A percentile compares a stretch with the other conserved stretches of the same genome.
These are phyloP conservation scores for Zosterops hypoxanthus DNA, from an alignment of 2,113 vertebrate genomes.

Conservation along the genomic window DNA sequence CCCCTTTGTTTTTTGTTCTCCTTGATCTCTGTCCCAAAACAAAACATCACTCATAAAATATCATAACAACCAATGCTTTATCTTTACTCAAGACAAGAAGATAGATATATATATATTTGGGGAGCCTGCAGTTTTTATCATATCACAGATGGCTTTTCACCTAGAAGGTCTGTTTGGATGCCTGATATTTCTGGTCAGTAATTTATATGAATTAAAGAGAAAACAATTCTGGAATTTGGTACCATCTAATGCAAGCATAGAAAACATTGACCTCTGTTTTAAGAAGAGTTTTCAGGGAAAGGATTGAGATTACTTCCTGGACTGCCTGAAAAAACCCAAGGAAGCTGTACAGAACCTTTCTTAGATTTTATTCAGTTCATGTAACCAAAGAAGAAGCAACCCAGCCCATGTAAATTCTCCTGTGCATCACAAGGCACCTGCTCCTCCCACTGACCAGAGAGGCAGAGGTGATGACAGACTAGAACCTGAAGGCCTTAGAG, in stretches of 20 bases:
- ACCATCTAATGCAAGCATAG: neutral
- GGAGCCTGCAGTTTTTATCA: neutral
- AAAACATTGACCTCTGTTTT: neutral
- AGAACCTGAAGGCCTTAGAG: neutral
- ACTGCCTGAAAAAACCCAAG: neutral
- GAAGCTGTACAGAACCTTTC: neutral
- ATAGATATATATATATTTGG: neutral
- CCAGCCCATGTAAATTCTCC: neutral
- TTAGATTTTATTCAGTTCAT: neutral
- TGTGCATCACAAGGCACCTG: accelerated
- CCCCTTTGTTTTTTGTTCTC: neutral
- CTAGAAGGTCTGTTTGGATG: neutral
- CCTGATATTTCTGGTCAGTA: neutral
- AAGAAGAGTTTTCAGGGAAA: neutral
- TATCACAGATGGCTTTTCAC: neutral
- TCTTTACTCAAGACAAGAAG: neutral
- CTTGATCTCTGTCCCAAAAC: neutral
- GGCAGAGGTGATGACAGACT: neutral
- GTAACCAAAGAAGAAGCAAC: neutral
- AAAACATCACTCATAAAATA: neutral
- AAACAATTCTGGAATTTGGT: neutral
- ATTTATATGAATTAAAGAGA: neutral
- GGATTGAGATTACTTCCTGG: neutral
- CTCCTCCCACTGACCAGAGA: neutral
- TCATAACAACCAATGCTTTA: neutral